Evolutionary conservation across 2,113 vertebrate species (phyloP), one percentile per base, ranked within the genome.

Genomic region (Passerina amoena): DNA sequence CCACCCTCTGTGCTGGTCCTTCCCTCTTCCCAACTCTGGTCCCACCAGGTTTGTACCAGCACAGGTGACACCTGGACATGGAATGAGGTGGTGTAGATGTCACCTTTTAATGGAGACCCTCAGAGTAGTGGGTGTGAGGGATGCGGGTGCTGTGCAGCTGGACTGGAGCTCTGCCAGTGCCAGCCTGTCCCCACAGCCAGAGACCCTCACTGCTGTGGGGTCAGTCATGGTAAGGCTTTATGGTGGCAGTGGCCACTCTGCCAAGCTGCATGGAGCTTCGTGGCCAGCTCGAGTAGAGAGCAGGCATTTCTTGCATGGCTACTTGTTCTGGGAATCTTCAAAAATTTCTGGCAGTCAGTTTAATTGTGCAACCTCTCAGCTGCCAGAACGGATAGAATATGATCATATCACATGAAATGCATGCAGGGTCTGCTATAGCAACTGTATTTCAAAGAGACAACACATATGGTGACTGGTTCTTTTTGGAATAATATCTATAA

Each of bases 401-500:
- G 95, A 97, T 96, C 96, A 57, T 97, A 97, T 97, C 96, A 97
- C 94, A 96, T 97, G 95, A 97, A 97, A 97, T 96, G 93, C 94
- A 95, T 96, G 91, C 96, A 96, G 93, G 93, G 94, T 92, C 97
- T 97, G 95, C 95, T 97, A 97, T 97, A 97, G 95, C 96, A 97
- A 97, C 95, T 96, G 92, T 96, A 97, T 96, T 95, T 97, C 95
- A 96, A 97, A 95, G 90, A 96, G 96, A 97, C 93, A 97, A 96
- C 95, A 96, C 95, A 96, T 96, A 95, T 97, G 96, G 96, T 95
- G 94, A 91, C 96, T 97, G 95, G 93, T 97, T 96, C 96, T 96
- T 97, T 96, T 97, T 97, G 96, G 96, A 97, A 97, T 96, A 97
- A 96, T 97, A 94, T 96, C 95, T 96, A 95, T 97, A 96, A 94